Evolutionary conservation across 2,797 vertebrate species (phyloP).

Genomic region (Microctenopoma stevenorrisi): DNA sequence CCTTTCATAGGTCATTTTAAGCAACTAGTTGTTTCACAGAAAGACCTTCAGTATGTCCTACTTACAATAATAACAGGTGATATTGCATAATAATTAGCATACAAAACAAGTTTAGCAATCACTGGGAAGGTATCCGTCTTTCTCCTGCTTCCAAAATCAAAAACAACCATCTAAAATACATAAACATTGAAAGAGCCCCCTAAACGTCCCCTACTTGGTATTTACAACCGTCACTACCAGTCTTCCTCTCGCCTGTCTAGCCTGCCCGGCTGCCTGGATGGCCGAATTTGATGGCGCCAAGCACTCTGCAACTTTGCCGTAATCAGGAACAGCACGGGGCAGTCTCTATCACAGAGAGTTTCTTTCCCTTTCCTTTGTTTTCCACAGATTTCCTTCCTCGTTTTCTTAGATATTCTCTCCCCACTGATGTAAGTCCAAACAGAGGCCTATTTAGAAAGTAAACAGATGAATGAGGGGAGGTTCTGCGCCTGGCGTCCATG

Average conservation of each 20-base stretch:
- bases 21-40: not conserved
- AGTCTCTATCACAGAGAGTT: constrained; percentile 85
- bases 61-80: constrained; percentile 36
- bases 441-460: constrained; percentile 88
- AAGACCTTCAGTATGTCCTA: not conserved
- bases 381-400: constrained; percentile 88
- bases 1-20: not conserved
- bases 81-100: constrained; percentile 56
- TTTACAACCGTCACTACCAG: constrained; percentile 78
- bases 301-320: constrained; percentile 75
- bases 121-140: constrained; percentile 65
- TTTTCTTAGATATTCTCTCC: constrained; percentile 89
- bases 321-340: constrained; percentile 85
- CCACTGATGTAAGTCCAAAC: constrained; percentile 88
- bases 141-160: constrained; percentile 76
- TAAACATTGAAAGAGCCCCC: constrained; percentile 76
- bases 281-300: constrained; percentile 86
- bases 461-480: constrained; percentile 86
- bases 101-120: constrained; percentile 65
- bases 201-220: constrained; percentile 74
- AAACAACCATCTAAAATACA: constrained; percentile 83
- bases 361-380: constrained; percentile 90
- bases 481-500: constrained; percentile 70
- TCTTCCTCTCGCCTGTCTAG: constrained; percentile 81
- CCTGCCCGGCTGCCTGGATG: constrained; percentile 79